Evolutionary conservation across 1,140 invertebrate species (phyloP), one percentile per base, ranked within the genome.

Genomic region (Magallana ariakensis): DNA sequence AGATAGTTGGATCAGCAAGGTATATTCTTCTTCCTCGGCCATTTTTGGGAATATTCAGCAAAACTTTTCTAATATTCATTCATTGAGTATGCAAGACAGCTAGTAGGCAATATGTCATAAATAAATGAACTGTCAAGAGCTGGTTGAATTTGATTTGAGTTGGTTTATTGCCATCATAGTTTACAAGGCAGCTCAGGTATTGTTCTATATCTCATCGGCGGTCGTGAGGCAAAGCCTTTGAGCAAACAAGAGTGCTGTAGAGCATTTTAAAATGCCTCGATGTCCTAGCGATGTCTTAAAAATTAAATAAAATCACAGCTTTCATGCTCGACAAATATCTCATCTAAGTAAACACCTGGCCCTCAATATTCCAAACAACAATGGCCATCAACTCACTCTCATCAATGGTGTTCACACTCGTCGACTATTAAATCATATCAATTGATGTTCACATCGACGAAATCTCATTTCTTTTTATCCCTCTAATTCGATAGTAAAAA

Each of bases 241-340:
- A 53, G 80, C 80, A 82, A 82, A 82, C 80, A 82, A 55, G 33
- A 56, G 53, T 15, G 53, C 54, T 56, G 46, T 82, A n/a, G 46
- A 55, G 55, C 80, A 82, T 82, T 54, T 82, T 82, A 82, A 82
- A 82, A 82, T 82, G 80, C 80, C 80, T 55, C 7, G 8, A 82
- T 82, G 80, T 54, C 53, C 55, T 54, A 56, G 80, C 46, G 80
- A 82, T 55, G 80, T 54, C 16, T 54, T 26, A n/a, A 82, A 55
- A 82, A 19, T 54, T 54, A 82, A 82, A 82, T 82, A 82, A 82
- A 82, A 54, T 55, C 46, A 53, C 46, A 22, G 58, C 16, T 19
- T 33, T 22, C 66, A 9, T 33, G 19, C 66, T 75, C 9, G 66
- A 75, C 22, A 75, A 75, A 75, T 75, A 75, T 75, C 10, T 75